Conservation (phyloP, 2,797 vertebrate species). For the Pipistrellus pipistrellus region DNA sequence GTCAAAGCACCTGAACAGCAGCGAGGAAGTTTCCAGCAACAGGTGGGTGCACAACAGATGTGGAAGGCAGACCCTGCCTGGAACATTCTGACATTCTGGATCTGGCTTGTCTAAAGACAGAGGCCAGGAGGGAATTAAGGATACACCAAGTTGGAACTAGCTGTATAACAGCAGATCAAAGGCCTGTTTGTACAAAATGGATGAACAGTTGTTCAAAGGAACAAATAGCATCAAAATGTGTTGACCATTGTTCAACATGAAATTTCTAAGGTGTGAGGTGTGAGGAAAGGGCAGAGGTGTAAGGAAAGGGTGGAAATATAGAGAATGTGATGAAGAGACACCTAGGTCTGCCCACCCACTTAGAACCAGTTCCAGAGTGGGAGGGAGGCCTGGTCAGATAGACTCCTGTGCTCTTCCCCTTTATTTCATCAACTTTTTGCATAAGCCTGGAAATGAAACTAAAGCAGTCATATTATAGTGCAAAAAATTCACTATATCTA, state of each 20-base stretch:
- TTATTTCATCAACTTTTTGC: neutral
- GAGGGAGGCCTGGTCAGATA: neutral
- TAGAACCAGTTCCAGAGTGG: rapidly evolving
- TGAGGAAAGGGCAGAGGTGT: rapidly evolving
- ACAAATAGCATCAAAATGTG: rapidly evolving
- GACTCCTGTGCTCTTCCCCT: rapidly evolving
- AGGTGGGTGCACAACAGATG: rapidly evolving
- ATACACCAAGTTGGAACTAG: neutral
- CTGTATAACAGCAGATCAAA: rapidly evolving
- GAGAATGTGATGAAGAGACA: neutral
- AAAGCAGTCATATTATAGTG: too few species aligned
- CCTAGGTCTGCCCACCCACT: rapidly evolving
- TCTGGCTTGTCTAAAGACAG: neutral
- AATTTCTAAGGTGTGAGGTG: neutral
- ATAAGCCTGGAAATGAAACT: too few species aligned
- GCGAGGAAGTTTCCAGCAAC: neutral
- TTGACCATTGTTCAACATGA: rapidly evolving
- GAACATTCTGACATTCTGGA: neutral
- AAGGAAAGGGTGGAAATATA: neutral
- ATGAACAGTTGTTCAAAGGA: neutral
- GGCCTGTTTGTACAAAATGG: too few species aligned
- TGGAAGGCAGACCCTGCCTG: too few species aligned
- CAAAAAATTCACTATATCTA: too few species aligned
- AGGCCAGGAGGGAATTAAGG: rapidly evolving
- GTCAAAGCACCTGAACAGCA: neutral